A percentile compares a stretch with the other conserved stretches of the same genome.
phyloP scores from a whole-genome alignment of 2,888 invertebrate genomes.

The Cosmia trapezina region DNA sequence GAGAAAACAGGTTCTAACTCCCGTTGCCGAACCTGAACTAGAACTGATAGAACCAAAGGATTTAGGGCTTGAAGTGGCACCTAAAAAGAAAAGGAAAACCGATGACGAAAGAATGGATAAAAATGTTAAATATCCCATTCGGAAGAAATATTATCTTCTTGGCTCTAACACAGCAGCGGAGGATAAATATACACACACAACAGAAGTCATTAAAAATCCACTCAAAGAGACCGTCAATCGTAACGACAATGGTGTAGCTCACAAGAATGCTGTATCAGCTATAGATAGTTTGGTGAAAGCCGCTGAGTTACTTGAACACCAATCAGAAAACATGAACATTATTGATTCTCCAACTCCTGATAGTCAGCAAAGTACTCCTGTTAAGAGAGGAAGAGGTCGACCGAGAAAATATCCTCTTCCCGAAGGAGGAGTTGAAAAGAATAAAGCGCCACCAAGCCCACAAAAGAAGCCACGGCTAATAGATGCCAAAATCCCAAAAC shows the following conservation, averaged over 20 bases:
- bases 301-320: slow-evolving; percentile 84
- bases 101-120: slow-evolving; percentile 82
- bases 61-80: slow-evolving; percentile 79
- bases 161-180: slow-evolving; percentile 67
- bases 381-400: slow-evolving; percentile 86
- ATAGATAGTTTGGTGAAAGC: slow-evolving; percentile 87
- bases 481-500: slow-evolving; percentile 75
- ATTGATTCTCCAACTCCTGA: slow-evolving; percentile 66
- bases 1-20: slow-evolving; percentile 87
- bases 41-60: slow-evolving; percentile 86
- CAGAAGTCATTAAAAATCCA: slow-evolving; percentile 66
- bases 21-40: slow-evolving; percentile 85
- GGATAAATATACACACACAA: slow-evolving; percentile 66
- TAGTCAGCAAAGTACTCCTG: slow-evolving; percentile 76
- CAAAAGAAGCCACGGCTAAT: slow-evolving; percentile 83
- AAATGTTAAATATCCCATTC: slow-evolving; percentile 76
- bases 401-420: slow-evolving; percentile 86
- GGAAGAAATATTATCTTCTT: slow-evolving; percentile 85
- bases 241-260: slow-evolving; percentile 69
- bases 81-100: slow-evolving; percentile 83
- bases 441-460: slow-evolving; percentile 76
- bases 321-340: slow-evolving; percentile 72
- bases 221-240: slow-evolving; percentile 69
- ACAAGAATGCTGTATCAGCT: slow-evolving; percentile 80
- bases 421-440: slow-evolving; percentile 70